A percentile compares a stretch with the other conserved stretches of the same genome.
Conservation (phyloP, 1,140 invertebrate genomes). For the Tribolium castaneum region DNA sequence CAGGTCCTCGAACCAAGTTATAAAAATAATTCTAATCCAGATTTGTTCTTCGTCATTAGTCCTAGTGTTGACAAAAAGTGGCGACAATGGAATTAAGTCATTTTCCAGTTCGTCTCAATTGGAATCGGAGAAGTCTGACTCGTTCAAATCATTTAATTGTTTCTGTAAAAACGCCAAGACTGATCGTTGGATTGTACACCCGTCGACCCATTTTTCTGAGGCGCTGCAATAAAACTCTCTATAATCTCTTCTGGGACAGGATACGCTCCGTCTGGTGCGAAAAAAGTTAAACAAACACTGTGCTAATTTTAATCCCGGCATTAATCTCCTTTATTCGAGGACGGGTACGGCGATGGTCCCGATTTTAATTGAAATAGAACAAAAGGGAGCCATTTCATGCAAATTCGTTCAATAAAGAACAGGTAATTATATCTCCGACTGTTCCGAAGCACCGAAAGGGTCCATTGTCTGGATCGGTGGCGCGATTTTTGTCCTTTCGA, state of each 20-base stretch:
- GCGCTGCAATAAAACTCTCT: conserved; percentile 18
- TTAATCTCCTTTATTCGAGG: conserved; percentile 35
- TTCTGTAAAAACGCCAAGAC: neutral
- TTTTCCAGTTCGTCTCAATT: too few relatives aligned
- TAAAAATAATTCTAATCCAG: neutral
- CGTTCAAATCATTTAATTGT: conserved; percentile 11
- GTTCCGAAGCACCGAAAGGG: conserved; percentile 24
- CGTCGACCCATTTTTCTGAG: conserved; percentile 16
- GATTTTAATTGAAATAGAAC: conserved; percentile 43
- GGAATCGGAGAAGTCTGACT: neutral
- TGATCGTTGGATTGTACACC: neutral
- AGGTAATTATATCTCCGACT: conserved; percentile 35
- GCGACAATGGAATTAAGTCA: too few relatives aligned
- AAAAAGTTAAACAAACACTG: conserved; percentile 32
- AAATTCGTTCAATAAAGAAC: conserved; percentile 35
- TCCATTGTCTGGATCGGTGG: neutral
- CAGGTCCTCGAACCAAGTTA: neutral
- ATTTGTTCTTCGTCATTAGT: too few relatives aligned
- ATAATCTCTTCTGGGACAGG: conserved; percentile 31
- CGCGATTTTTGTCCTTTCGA: conserved; percentile 4
- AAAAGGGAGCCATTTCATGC: conserved; percentile 36
- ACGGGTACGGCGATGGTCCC: conserved; percentile 13
- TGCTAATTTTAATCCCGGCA: conserved; percentile 39
- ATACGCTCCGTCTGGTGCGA: conserved; percentile 14
- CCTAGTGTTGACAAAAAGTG: too few relatives aligned